phyloP scores from a whole-genome alignment of 2,797 vertebrate genomes.

The Myioborus miniatus region DNA sequence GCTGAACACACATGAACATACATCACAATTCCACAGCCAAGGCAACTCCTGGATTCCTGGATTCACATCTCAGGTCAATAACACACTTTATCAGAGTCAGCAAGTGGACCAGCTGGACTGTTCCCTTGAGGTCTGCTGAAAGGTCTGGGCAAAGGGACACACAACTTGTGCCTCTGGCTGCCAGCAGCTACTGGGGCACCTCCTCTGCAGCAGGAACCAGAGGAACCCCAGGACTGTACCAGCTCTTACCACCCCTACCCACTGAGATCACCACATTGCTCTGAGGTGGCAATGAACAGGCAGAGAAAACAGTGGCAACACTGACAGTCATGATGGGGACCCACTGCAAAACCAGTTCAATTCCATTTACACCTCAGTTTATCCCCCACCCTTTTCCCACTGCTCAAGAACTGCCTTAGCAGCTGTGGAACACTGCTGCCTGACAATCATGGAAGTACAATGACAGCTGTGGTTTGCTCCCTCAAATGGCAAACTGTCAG shows the following conservation, averaged over 20 bases:
- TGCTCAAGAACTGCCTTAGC: neutral
- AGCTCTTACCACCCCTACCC: neutral
- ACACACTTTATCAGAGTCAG: neutral
- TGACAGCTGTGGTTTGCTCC: fast-evolving
- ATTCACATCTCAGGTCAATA: neutral
- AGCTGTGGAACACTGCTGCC: neutral
- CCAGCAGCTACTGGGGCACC: neutral
- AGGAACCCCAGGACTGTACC: neutral
- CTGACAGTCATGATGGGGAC: fast-evolving
- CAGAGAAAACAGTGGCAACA: neutral
- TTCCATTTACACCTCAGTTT: neutral
- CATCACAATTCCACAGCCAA: neutral
- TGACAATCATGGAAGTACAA: neutral
- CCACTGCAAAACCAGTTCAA: neutral
- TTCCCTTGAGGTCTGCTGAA: neutral
- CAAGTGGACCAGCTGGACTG: neutral
- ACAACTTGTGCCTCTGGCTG: neutral
- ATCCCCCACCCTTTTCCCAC: neutral
- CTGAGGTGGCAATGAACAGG: neutral
- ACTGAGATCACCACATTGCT: neutral
- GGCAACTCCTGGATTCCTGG: neutral
- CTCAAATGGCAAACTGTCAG: neutral
- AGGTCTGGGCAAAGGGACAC: neutral
- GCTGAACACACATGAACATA: neutral
- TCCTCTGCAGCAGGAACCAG: neutral